These are phyloP conservation scores for Parnassius glacialis DNA, from an alignment of 2,888 invertebrate species.

Conservation along the genomic window DNA sequence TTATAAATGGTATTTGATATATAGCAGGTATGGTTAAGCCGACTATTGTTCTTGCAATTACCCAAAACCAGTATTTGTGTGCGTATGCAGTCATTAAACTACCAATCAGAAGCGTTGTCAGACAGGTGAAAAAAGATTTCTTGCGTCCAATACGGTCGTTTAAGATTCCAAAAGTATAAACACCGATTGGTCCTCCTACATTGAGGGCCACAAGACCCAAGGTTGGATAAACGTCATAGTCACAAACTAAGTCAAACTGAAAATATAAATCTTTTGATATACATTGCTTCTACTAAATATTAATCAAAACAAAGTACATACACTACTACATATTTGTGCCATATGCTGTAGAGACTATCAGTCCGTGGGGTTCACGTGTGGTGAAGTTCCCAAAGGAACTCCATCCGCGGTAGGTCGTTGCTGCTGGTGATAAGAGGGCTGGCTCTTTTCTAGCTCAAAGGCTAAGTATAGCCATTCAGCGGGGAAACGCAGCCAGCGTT, in stretches of 20 bases:
- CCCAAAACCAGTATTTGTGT: constrained; percentile 91
- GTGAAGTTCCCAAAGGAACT: too few species aligned
- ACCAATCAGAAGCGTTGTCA: constrained; percentile 89
- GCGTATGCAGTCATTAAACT: constrained; percentile 90
- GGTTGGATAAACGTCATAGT: constrained; percentile 92
- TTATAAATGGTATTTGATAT: constrained; percentile 96
- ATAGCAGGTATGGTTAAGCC: constrained; percentile 95
- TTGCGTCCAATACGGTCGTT: constrained; percentile 94
- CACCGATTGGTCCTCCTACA: constrained; percentile 93
- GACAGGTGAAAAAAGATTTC: constrained; percentile 91
- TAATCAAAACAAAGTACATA: too few species aligned
- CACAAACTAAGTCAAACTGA: constrained; percentile 95
- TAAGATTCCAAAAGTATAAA: constrained; percentile 91
- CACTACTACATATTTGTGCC: too few species aligned
- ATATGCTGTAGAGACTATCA: too few species aligned
- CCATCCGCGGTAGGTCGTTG: too few species aligned
- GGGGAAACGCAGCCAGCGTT: too few species aligned
- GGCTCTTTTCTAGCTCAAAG: too few species aligned
- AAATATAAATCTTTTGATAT: constrained; percentile 43
- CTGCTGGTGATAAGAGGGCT: too few species aligned
- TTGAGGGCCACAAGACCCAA: constrained; percentile 92
- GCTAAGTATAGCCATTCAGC: too few species aligned
- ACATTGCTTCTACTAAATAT: background rate
- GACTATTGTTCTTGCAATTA: constrained; percentile 89
- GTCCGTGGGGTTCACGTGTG: too few species aligned